These are phyloP conservation scores for Acridotheres tristis DNA, from an alignment of 2,797 vertebrate genomes.

Conservation along the genomic window DNA sequence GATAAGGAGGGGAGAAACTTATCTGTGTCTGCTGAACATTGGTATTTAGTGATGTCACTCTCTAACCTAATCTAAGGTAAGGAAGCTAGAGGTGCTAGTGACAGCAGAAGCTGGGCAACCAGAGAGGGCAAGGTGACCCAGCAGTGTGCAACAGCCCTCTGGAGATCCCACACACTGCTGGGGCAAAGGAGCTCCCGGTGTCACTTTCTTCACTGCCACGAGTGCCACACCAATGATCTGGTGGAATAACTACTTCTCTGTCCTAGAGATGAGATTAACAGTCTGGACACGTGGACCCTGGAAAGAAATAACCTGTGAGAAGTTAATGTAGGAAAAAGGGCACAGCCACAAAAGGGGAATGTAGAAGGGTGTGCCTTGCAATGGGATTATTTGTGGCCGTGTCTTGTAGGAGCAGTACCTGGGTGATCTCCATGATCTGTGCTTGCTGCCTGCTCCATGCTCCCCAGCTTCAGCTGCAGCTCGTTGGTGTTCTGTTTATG, in stretches of 20 bases:
- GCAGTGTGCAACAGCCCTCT: neutral
- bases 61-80: neutral
- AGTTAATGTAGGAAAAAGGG: neutral
- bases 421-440: neutral
- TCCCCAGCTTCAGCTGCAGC: neutral
- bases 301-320: neutral
- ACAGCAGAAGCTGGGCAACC: neutral
- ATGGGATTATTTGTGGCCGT: rapidly evolving
- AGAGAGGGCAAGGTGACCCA: neutral
- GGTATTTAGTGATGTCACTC: neutral
- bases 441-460: rapidly evolving
- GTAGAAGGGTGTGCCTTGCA: neutral
- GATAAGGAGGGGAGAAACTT: neutral
- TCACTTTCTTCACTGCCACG: neutral
- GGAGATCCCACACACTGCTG: rapidly evolving
- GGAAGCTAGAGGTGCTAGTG: neutral
- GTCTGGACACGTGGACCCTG: rapidly evolving
- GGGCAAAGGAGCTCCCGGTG: neutral
- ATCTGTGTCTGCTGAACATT: neutral
- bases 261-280: neutral
- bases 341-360: neutral
- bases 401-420: neutral
- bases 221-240: neutral
- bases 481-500: neutral
- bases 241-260: neutral